phyloP scores from a whole-genome alignment of 2,113 vertebrate genomes.

The Cyprinodon variegatus region DNA sequence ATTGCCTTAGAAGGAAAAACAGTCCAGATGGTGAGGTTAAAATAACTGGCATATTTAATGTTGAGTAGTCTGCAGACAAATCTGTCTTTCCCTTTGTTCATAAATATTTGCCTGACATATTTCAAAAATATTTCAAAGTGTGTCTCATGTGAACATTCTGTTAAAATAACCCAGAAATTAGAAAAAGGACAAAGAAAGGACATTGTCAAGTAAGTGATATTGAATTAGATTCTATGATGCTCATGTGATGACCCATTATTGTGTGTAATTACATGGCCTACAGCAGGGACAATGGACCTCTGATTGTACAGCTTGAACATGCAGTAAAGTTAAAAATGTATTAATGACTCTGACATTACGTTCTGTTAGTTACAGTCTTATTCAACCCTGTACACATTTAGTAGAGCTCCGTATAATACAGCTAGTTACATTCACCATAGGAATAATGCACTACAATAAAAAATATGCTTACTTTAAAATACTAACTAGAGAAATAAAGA shows the following conservation, averaged over 20 bases:
- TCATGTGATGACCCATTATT: not conserved
- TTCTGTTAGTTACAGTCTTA: not conserved
- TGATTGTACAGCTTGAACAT: not conserved
- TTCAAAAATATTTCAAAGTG: not conserved
- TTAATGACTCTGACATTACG: not conserved
- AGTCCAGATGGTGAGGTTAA: slow-evolving; percentile 25
- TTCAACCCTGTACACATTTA: not conserved
- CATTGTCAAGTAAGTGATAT: not conserved
- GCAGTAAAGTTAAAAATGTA: not conserved
- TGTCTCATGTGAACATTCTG: not conserved
- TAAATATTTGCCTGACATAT: not conserved
- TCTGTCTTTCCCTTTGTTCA: not conserved
- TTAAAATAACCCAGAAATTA: not conserved
- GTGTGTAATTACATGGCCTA: not conserved
- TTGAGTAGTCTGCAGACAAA: not conserved
- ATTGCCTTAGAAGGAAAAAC: slow-evolving; percentile 18
- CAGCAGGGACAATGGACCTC: not conserved
- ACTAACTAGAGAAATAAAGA: too few species aligned
- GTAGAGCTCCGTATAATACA: too few species aligned
- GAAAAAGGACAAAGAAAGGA: not conserved
- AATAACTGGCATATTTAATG: slow-evolving; percentile 17
- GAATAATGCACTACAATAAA: too few species aligned
- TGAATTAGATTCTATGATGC: not conserved
- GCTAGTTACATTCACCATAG: too few species aligned
- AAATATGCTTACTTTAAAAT: too few species aligned